phyloP scores from a whole-genome alignment of 2,113 vertebrate genomes.

The Pedetes capensis region DNA sequence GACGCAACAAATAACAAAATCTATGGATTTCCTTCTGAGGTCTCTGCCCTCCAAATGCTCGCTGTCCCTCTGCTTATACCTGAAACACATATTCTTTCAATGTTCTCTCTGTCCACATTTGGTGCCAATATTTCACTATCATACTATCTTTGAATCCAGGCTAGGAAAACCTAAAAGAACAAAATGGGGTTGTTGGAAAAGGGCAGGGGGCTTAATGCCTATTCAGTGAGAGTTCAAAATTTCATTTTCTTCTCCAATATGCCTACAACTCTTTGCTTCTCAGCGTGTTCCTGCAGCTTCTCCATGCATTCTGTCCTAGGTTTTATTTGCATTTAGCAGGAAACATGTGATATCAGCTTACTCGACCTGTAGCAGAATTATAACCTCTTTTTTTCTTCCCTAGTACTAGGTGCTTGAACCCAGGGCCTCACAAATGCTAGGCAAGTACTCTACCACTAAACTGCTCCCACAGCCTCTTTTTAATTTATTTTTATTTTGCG shows the following conservation, averaged over 20 bases:
- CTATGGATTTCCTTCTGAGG: background rate
- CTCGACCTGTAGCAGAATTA: background rate
- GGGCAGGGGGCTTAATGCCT: background rate
- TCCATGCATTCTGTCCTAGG: rapidly evolving
- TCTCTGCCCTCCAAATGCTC: rapidly evolving
- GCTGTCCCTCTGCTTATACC: background rate
- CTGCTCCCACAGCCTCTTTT: too few relatives aligned
- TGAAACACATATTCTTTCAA: background rate
- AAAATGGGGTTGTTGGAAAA: too few relatives aligned
- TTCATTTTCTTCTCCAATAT: background rate
- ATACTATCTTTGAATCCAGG: background rate
- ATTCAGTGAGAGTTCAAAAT: background rate
- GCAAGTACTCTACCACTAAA: too few relatives aligned
- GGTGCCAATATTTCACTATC: background rate
- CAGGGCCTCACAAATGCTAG: too few relatives aligned
- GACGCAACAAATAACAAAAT: background rate
- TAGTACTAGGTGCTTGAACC: too few relatives aligned
- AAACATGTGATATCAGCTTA: background rate
- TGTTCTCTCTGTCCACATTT: background rate
- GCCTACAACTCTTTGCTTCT: background rate
- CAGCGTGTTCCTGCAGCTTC: background rate
- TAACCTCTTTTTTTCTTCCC: too few relatives aligned
- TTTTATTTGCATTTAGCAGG: background rate
- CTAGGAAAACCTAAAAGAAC: background rate
- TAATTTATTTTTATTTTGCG: too few relatives aligned